These are phyloP conservation scores for Marmota flaviventris DNA, from an alignment of 2,113 vertebrate genomes.

Conservation along the genomic window DNA sequence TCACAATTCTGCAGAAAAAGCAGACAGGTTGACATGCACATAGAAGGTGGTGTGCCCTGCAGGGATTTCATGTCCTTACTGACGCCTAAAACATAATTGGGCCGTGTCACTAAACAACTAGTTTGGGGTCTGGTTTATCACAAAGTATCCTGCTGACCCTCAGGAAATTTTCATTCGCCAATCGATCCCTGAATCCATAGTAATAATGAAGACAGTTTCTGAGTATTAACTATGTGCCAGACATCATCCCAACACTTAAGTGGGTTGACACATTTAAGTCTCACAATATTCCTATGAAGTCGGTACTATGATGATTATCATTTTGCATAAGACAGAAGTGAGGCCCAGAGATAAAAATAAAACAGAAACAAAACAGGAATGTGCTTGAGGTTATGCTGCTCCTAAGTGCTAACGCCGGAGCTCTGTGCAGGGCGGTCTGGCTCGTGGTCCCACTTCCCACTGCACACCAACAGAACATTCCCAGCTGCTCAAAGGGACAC, in stretches of 20 bases:
- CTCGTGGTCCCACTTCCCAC: not conserved
- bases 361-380: not conserved
- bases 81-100: not conserved
- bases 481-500: not conserved
- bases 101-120: not conserved
- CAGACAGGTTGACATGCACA: fast-evolving
- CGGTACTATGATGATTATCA: not conserved
- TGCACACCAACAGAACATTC: not conserved
- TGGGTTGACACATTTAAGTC: not conserved
- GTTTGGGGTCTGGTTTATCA: not conserved
- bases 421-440: not conserved
- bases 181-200: not conserved
- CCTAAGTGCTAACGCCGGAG: not conserved
- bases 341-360: not conserved
- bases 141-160: not conserved
- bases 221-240: not conserved
- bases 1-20: not conserved
- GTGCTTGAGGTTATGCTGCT: not conserved
- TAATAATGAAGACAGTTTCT: not conserved
- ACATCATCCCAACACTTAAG: not conserved
- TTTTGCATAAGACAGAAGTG: not conserved
- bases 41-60: fast-evolving
- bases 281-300: not conserved
- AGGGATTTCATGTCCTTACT: not conserved
- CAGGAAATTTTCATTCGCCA: not conserved